Base-by-base conservation (phyloP, 2,113 vertebrate species). In the Myotis lucifugus region DNA sequence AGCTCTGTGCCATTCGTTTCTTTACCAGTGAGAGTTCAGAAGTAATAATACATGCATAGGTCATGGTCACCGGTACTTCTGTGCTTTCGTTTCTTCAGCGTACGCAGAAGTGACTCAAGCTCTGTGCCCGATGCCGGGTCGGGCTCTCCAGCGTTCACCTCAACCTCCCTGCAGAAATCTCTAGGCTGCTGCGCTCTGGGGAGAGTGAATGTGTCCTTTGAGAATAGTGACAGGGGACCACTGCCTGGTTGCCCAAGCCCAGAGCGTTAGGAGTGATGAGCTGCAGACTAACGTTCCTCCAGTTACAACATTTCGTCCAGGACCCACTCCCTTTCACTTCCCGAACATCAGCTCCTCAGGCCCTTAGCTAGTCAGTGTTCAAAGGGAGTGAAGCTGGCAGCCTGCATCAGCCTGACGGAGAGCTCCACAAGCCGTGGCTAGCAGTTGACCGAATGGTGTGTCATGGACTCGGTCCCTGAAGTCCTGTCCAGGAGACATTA, bases 1-100 rank as follows among this genome's bases (percentile, higher is more conserved):
- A 50, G 21, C 72, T 3, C n/a, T 54, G 6, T 96, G 64, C 48
- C 37, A n/a, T 32, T n/a, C 29, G 42, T n/a, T 86, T 81, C 8
- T 61, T 84, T 87, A n/a, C 56, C 27, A 29, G 0, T 7, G 52
- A n/a, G 48, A 73, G 32, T 96, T 88, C 46, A 89, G 74, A 85
- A 91, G 42, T 64, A 83, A 37, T 23, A 48, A 61, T 6, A 10
- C 25, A 17, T 14, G 10, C 19, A 17, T 14, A 19, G 86, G 21
- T 42, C 18, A 4, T 23, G 27, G 48, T 69, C 27, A 0, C n/a
- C 18, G 17, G 61, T 69, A 46, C 14, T 11, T 27, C 13, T 89
- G 46, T 76, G 42, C 56, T 73, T 79, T 21, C 21, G 18, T 73
- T 72, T 87, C 70, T 46, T 40, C 25, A 61, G 42, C 37, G 59